Conservation (phyloP, 1,140 invertebrate genomes). For the Cotesia typhae region DNA sequence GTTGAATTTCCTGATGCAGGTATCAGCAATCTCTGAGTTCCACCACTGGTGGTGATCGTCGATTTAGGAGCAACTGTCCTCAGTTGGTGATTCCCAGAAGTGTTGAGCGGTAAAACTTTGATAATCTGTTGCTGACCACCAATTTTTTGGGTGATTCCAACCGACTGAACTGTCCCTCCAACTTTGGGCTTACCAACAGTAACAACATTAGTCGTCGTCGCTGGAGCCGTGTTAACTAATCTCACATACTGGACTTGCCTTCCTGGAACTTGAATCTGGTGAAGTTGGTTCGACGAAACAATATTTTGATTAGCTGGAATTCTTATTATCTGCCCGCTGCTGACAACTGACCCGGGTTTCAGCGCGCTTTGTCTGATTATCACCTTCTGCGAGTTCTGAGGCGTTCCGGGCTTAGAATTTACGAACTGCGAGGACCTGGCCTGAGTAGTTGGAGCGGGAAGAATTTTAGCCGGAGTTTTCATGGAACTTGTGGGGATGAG, state of each 20-base stretch:
- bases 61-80: constrained; percentile 63
- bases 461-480: constrained; percentile 75
- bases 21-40: constrained; percentile 61
- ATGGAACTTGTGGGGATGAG: constrained; percentile 60
- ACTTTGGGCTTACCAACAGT: constrained; percentile 61
- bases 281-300: constrained; percentile 67
- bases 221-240: constrained; percentile 69
- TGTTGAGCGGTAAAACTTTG: constrained; percentile 60
- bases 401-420: constrained; percentile 53
- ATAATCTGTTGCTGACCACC: constrained; percentile 58
- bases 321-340: constrained; percentile 71
- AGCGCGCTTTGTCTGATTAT: constrained; percentile 66
- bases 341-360: constrained; percentile 59
- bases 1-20: constrained; percentile 56
- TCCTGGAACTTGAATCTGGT: constrained; percentile 77
- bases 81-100: constrained; percentile 54
- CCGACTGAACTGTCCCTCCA: constrained; percentile 55
- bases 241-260: constrained; percentile 79
- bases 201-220: constrained; percentile 59
- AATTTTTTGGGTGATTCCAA: constrained; percentile 59
- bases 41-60: constrained; percentile 42
- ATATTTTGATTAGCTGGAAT: constrained; percentile 68
- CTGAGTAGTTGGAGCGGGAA: constrained; percentile 71
- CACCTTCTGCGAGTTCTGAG: constrained; percentile 69
- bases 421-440: constrained; percentile 52